Evolutionary conservation across 2,113 vertebrate genomes (phyloP).

Genomic region (Cyanoramphus novaezelandiae): DNA sequence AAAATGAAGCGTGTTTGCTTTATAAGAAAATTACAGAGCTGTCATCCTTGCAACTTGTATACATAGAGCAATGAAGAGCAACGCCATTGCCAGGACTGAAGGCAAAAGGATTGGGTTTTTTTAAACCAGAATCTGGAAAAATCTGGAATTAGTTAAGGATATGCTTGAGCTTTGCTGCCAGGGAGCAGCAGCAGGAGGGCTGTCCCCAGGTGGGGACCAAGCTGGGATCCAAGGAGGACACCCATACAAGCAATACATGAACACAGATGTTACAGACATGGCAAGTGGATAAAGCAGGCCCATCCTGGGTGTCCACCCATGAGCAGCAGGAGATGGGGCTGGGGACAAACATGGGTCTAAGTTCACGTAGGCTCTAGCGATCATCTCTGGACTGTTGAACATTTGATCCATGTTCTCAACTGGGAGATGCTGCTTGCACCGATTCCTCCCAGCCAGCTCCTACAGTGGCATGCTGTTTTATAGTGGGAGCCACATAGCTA

Average conservation of each 20-base stretch:
- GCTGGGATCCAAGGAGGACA: fast-evolving
- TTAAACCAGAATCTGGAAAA: background rate
- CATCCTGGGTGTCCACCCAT: background rate
- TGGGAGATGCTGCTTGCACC: background rate
- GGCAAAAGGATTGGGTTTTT: background rate
- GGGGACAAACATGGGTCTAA: background rate
- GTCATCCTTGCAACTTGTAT: background rate
- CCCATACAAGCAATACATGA: background rate
- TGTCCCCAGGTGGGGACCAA: background rate
- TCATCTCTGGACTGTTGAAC: background rate
- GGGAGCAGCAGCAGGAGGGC: background rate
- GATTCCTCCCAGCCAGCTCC: background rate
- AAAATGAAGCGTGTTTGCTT: background rate
- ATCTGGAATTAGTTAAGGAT: background rate
- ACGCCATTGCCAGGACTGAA: background rate
- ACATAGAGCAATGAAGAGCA: background rate
- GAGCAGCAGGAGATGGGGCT: background rate
- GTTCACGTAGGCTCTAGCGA: background rate
- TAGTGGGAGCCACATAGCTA: background rate
- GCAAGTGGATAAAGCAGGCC: background rate
- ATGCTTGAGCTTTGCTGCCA: background rate
- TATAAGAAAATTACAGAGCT: conserved; percentile 16
- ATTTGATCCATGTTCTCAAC: background rate
- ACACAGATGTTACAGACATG: background rate
- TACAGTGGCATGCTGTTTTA: background rate